A percentile compares a stretch with the other conserved stretches of the same genome.
phyloP scores from a whole-genome alignment of 2,797 vertebrate genomes.

The Accipiter fasciatus region DNA sequence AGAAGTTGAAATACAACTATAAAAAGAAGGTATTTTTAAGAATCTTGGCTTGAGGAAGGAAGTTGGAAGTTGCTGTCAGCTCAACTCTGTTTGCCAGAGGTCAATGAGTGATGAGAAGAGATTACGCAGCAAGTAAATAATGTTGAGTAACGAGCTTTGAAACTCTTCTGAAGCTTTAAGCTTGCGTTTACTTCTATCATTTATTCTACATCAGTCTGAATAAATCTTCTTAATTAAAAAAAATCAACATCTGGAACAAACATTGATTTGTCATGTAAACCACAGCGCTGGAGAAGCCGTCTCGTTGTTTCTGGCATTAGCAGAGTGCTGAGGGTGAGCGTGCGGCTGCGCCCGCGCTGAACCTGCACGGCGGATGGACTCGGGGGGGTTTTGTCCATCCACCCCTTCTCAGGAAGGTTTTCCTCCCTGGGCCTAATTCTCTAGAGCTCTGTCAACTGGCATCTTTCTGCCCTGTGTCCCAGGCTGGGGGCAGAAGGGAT shows the following conservation, averaged over 20 bases:
- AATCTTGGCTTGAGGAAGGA: background rate
- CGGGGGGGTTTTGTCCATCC: background rate
- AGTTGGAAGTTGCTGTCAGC: background rate
- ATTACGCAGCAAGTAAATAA: background rate
- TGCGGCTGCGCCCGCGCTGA: background rate
- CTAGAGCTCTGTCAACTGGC: background rate
- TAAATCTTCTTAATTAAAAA: background rate
- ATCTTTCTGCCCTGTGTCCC: background rate
- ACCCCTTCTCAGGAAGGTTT: background rate
- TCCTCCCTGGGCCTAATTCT: background rate
- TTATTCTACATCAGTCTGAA: background rate
- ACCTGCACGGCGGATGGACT: background rate
- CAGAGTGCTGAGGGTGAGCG: background rate
- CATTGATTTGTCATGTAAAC: background rate
- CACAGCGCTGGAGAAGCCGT: background rate
- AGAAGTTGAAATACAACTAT: background rate
- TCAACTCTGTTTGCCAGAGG: background rate
- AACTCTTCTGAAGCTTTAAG: background rate
- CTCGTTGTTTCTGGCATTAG: background rate
- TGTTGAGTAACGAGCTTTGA: background rate
- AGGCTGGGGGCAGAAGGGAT: background rate
- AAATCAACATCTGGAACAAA: background rate
- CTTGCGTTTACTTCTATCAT: background rate
- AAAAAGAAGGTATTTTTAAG: background rate
- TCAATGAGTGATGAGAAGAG: slow-evolving; percentile 12